phyloP scores from a whole-genome alignment of 1,140 invertebrate genomes.

The Uloborus diversus region DNA sequence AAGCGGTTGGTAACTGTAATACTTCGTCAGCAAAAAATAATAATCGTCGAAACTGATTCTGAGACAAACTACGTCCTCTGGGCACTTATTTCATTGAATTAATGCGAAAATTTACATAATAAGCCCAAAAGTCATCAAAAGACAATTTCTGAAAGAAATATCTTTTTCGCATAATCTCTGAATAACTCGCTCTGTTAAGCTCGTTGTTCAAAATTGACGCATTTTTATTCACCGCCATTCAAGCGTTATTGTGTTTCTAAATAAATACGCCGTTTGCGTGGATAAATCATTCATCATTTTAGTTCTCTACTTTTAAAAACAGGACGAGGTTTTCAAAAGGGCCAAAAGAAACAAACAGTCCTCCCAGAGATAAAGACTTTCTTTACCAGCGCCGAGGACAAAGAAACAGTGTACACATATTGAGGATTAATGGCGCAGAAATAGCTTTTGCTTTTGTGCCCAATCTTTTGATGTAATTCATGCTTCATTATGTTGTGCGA shows the following conservation, averaged over 20 bases:
- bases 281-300: conserved; percentile 20
- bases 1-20: no score
- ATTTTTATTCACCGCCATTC: conserved; percentile 23
- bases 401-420: conserved; percentile 47
- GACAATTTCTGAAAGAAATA: no score
- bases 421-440: conserved; percentile 40
- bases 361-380: not conserved
- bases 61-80: no score
- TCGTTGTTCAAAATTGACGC: conserved; percentile 33
- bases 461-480: conserved; percentile 37
- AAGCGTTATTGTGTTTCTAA: no score
- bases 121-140: no score
- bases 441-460: conserved; percentile 27
- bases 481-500: conserved; percentile 46
- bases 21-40: no score
- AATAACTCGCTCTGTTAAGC: conserved; percentile 33
- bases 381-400: not conserved
- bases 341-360: conserved; percentile 32
- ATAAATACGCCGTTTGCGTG: not conserved
- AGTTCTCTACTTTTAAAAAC: not conserved
- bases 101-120: no score
- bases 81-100: no score
- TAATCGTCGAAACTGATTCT: no score
- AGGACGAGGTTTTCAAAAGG: not conserved
- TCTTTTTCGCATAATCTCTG: conserved; percentile 2